These are phyloP conservation scores for Drosophila lowei DNA, from an alignment of 1,140 invertebrate species.

Conservation along the genomic window DNA sequence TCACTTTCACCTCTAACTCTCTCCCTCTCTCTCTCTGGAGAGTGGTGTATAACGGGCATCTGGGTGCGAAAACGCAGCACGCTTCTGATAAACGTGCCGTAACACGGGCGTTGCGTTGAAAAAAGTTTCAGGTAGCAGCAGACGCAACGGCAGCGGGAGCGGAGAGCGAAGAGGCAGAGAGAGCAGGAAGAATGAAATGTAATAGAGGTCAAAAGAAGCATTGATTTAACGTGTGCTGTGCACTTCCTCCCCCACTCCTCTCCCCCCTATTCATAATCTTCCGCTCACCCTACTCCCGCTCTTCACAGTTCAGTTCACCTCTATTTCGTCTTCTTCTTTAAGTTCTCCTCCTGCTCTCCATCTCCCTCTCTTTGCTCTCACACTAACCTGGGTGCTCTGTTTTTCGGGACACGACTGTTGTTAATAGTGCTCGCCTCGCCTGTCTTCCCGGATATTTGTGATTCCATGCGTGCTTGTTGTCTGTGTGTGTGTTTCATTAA, in stretches of 20 bases:
- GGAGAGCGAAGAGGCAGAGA: slow-evolving; percentile 7
- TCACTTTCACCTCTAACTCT: too few species aligned
- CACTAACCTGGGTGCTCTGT: slow-evolving; percentile 31
- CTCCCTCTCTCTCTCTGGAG: too few species aligned
- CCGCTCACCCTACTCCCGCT: slow-evolving; percentile 3
- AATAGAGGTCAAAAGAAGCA: slow-evolving; percentile 82
- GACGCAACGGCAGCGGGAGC: slow-evolving; percentile 41
- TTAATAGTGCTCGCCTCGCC: slow-evolving; percentile 13
- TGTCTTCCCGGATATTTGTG: slow-evolving; percentile 18
- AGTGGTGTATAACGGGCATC: slow-evolving; percentile 24
- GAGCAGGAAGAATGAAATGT: slow-evolving; percentile 58
- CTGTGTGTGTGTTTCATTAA: slow-evolving; percentile 49
- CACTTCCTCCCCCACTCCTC: slow-evolving; percentile 49
- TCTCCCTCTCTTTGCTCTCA: neutral
- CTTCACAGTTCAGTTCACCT: slow-evolving; percentile 10
- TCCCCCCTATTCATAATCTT: slow-evolving; percentile 14
- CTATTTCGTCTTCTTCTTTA: slow-evolving; percentile 36
- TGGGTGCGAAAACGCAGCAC: slow-evolving; percentile 11
- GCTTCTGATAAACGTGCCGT: slow-evolving; percentile 53
- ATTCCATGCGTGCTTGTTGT: slow-evolving; percentile 22
- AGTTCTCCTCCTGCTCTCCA: slow-evolving; percentile 13
- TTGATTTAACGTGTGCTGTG: slow-evolving; percentile 77
- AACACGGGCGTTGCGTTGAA: slow-evolving; percentile 47
- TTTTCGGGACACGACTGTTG: slow-evolving; percentile 45
- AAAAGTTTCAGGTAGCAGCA: slow-evolving; percentile 43